phyloP scores from a whole-genome alignment of 1,140 invertebrate species.

The Hypothenemus hampei region DNA sequence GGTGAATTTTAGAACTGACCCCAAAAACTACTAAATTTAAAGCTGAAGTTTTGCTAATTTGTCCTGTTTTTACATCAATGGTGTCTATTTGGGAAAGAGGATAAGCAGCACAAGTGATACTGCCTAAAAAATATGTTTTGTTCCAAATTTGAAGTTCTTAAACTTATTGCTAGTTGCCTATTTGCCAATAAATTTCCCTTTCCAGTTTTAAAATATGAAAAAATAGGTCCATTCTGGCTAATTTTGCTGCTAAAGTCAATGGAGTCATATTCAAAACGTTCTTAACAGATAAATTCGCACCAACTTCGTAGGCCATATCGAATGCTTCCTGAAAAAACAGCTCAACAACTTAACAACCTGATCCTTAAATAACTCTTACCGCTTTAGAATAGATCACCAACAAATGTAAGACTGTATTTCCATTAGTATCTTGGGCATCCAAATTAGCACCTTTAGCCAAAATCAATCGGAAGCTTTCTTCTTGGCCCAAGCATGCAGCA shows the following conservation, averaged over 20 bases:
- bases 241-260: slow-evolving; percentile 86
- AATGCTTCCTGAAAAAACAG: slow-evolving; percentile 70
- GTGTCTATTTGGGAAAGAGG: slow-evolving; percentile 95
- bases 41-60: slow-evolving; percentile 89
- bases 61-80: slow-evolving; percentile 84
- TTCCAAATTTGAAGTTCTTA: not conserved
- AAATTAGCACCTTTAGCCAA: slow-evolving; percentile 92
- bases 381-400: slow-evolving; percentile 93
- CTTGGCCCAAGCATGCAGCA: slow-evolving; percentile 93
- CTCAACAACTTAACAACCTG: not conserved
- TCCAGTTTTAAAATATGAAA: slow-evolving; percentile 94
- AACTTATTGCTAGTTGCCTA: slow-evolving; percentile 53
- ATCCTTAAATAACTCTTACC: slow-evolving; percentile 49
- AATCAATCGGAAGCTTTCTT: slow-evolving; percentile 93
- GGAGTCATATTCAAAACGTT: slow-evolving; percentile 90
- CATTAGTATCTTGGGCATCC: slow-evolving; percentile 93
- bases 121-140: slow-evolving; percentile 52
- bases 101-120: slow-evolving; percentile 95
- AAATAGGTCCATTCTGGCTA: slow-evolving; percentile 90
- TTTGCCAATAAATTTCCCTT: slow-evolving; percentile 94
- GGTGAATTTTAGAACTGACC: slow-evolving; percentile 48
- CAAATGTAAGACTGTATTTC: slow-evolving; percentile 96
- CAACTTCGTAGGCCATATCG: slow-evolving; percentile 90
- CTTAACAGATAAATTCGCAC: slow-evolving; percentile 75
- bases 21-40: slow-evolving; percentile 98